Evolutionary conservation across 2,797 vertebrate species (phyloP).

Genomic region (Poecile montanus): DNA sequence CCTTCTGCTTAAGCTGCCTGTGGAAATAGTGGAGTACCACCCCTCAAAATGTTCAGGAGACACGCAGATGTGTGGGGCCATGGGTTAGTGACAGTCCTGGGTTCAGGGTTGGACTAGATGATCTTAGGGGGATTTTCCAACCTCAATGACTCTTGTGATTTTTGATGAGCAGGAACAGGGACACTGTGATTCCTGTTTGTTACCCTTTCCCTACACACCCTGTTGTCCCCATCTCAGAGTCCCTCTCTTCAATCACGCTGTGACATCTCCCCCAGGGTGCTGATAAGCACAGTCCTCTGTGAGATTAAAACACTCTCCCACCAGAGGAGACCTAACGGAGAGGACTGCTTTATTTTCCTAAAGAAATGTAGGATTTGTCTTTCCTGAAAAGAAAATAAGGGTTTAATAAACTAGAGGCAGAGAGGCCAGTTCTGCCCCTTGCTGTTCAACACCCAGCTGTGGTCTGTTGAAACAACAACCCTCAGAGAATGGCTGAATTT

Average conservation of each 20-base stretch:
- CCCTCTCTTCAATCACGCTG: rapidly evolving
- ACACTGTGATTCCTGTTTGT: rapidly evolving
- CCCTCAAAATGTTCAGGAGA: background rate
- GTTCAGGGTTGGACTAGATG: background rate
- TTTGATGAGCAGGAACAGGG: background rate
- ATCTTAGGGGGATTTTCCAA: background rate
- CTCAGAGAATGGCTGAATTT: background rate
- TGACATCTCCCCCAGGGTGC: background rate
- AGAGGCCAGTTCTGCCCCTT: background rate
- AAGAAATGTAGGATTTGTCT: background rate
- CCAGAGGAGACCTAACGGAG: background rate
- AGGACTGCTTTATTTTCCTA: background rate
- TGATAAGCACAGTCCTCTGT: background rate
- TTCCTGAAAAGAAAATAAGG: background rate
- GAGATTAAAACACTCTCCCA: background rate
- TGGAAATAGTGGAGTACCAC: background rate
- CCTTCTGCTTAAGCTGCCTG: background rate
- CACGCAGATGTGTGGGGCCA: rapidly evolving
- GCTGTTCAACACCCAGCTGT: background rate
- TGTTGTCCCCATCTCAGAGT: background rate
- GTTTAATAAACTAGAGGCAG: background rate
- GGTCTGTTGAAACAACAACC: background rate
- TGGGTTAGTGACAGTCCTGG: background rate
- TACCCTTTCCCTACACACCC: background rate
- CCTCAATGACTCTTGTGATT: background rate